Percentiles rank a stretch among this genome's conserved stretches.
Evolutionary conservation across 2,888 invertebrate species (phyloP).

Genomic region (Stegana nigrithorax): DNA sequence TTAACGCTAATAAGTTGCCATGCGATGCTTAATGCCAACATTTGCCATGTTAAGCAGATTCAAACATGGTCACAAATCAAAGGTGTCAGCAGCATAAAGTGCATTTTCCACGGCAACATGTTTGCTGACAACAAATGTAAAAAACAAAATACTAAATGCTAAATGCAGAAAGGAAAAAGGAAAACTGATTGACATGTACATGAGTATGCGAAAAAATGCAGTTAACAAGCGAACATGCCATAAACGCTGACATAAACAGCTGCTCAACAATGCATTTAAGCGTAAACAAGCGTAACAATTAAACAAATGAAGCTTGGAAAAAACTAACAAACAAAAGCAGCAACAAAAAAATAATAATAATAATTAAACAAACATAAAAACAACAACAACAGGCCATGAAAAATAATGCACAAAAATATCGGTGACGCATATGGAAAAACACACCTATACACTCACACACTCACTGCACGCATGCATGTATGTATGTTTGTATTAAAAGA

Average conservation of each 20-base stretch:
- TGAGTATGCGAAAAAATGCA: no score
- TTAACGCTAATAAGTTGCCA: no score
- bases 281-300: no score
- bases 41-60: no score
- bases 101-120: background rate
- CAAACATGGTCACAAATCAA: background rate
- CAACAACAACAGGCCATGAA: background rate
- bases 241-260: constrained; percentile 14
- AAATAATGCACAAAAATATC: constrained; percentile 15
- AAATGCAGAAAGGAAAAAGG: no score
- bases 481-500: background rate
- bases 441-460: background rate
- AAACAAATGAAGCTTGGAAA: background rate
- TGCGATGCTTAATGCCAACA: background rate
- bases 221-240: background rate
- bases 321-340: background rate
- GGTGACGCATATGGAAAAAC: background rate
- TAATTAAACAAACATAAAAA: background rate
- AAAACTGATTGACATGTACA: background rate
- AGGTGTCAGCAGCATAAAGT: background rate
- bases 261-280: constrained; percentile 2
- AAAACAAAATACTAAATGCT: no score
- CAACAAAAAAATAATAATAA: background rate
- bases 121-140: no score
- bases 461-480: background rate